Percentiles rank a stretch among this genome's conserved stretches.
Conservation (phyloP, 1,140 invertebrate genomes). For the Ptiloglossa arizonensis region DNA sequence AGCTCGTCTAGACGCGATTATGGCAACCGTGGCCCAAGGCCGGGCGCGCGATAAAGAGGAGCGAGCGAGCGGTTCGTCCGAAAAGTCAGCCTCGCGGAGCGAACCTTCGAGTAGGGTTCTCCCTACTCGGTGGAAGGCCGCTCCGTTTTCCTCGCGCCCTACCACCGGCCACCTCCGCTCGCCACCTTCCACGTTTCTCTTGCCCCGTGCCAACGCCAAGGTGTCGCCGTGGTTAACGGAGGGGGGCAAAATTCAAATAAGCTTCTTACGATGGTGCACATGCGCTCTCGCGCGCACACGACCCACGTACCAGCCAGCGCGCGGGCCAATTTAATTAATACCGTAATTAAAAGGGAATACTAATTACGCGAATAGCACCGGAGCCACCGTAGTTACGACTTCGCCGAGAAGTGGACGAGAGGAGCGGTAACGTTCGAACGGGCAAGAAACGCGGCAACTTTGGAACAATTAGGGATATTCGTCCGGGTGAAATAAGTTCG, state of each 20-base stretch:
- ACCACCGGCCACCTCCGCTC: no score
- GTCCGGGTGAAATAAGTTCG: no score
- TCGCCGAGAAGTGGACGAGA: not conserved
- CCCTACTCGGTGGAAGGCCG: constrained; percentile 9
- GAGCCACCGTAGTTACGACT: constrained; percentile 6
- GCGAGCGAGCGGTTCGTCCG: not conserved
- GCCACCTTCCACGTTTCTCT: no score
- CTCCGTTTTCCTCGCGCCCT: no score
- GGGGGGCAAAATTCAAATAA: constrained; percentile 24
- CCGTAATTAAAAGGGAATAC: constrained; percentile 23
- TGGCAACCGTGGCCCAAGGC: not conserved
- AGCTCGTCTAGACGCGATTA: constrained; percentile 40
- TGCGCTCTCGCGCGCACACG: no score
- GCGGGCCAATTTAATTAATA: constrained; percentile 44
- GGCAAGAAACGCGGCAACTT: not conserved
- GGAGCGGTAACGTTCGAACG: no score
- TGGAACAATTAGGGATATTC: not conserved
- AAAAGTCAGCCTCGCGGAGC: constrained; percentile 41
- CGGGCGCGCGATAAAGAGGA: constrained; percentile 34
- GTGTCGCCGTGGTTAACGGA: not conserved
- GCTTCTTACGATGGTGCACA: constrained; percentile 15
- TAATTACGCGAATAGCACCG: constrained; percentile 10
- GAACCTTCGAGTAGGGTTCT: not conserved
- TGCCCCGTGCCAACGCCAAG: not conserved
- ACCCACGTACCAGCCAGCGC: not conserved